phyloP scores from a whole-genome alignment of 2,113 vertebrate genomes.

The Prietella phreatophila region DNA sequence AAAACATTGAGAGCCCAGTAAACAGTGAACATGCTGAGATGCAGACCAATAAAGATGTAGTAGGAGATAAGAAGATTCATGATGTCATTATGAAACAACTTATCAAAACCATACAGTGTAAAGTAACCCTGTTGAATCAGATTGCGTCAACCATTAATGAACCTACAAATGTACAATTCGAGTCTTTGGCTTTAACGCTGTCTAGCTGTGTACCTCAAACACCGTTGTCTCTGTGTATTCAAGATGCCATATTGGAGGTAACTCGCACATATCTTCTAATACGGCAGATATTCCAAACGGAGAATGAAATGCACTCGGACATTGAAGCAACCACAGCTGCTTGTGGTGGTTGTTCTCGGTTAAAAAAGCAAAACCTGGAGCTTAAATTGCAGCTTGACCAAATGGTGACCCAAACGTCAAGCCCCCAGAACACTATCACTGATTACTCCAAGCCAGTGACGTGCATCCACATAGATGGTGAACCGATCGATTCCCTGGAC shows the following conservation, averaged over 20 bases:
- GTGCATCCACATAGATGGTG: conserved; percentile 63
- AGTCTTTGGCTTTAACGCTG: conserved; percentile 58
- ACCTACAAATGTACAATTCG: conserved; percentile 57
- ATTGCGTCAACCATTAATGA: conserved; percentile 57
- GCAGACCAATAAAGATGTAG: not conserved
- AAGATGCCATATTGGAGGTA: conserved; percentile 67
- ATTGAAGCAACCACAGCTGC: conserved; percentile 22
- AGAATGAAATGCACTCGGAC: conserved; percentile 49
- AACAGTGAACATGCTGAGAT: conserved; percentile 28
- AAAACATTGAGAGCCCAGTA: conserved; percentile 25
- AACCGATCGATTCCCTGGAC: conserved; percentile 66
- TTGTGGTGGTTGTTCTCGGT: conserved; percentile 62
- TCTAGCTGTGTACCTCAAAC: conserved; percentile 49
- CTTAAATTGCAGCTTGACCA: conserved; percentile 61
- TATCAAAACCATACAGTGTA: conserved; percentile 57
- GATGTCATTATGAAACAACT: conserved; percentile 61
- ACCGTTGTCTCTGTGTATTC: conserved; percentile 59
- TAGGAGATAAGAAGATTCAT: conserved; percentile 57
- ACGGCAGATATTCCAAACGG: conserved; percentile 58
- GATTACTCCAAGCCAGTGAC: conserved; percentile 35
- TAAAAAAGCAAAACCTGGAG: conserved; percentile 58
- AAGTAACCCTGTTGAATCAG: conserved; percentile 58
- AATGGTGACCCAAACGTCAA: conserved; percentile 53
- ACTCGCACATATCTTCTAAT: conserved; percentile 61
- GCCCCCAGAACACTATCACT: conserved; percentile 41